Conservation (phyloP, 2,113 vertebrate genomes). For the Lophura nycthemera region DNA sequence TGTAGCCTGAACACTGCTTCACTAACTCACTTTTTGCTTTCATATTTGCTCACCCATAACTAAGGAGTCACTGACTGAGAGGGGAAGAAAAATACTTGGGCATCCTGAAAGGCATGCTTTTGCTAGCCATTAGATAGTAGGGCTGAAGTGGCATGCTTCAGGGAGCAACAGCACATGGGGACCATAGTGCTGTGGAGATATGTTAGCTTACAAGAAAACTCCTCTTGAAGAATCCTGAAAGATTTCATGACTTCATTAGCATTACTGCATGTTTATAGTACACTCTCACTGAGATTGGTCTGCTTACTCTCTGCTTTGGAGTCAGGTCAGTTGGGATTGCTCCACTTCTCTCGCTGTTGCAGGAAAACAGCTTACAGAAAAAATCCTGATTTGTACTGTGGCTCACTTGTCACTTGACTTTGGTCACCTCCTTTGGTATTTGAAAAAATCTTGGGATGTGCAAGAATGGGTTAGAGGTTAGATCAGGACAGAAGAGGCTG, state of each 20-base stretch:
- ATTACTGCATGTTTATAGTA: accelerated
- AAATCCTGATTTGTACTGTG: background rate
- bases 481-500: background rate
- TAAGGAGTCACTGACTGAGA: background rate
- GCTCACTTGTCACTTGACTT: background rate
- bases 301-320: background rate
- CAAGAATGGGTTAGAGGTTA: background rate
- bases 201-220: accelerated
- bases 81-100: background rate
- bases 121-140: background rate
- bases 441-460: background rate
- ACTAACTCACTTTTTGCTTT: background rate
- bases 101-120: background rate
- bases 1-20: background rate
- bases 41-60: background rate
- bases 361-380: background rate
- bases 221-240: background rate
- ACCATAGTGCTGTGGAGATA: background rate
- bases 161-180: background rate
- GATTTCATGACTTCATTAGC: background rate
- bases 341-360: background rate
- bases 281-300: background rate
- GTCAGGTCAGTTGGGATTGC: background rate
- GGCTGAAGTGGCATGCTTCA: background rate
- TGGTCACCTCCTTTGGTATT: background rate